Conservation (phyloP, 1,140 invertebrate species). For the Lordiphosa collinella region DNA sequence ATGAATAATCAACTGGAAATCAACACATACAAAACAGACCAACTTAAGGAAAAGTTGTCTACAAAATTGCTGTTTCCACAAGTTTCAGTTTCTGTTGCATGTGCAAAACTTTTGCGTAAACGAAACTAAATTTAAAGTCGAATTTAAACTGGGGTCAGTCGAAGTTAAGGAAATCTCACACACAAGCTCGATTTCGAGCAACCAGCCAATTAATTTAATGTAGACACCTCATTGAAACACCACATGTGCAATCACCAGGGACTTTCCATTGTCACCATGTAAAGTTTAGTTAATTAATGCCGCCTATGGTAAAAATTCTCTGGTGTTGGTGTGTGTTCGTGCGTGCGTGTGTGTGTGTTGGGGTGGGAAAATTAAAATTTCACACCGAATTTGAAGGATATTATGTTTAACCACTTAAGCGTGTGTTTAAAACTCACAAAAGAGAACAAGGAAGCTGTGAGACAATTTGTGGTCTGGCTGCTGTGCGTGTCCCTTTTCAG, state of each 20-base stretch:
- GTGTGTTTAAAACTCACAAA: conserved; percentile 31
- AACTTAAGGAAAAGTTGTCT: conserved; percentile 42
- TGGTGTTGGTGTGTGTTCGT: conserved; percentile 5
- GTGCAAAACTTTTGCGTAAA: conserved; percentile 25
- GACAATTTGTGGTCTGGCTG: conserved; percentile 3
- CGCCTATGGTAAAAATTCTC: conserved; percentile 32
- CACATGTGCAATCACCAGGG: conserved; percentile 25
- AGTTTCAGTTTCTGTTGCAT: conserved; percentile 8
- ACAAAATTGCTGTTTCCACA: conserved; percentile 31
- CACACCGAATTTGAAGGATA: conserved; percentile 25
- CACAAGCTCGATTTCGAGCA: conserved; percentile 10
- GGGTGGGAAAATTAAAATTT: conserved; percentile 41
- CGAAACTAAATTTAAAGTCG: conserved; percentile 61
- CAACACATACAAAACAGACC: conserved; percentile 32
- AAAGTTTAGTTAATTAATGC: conserved; percentile 67
- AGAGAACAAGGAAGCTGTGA: not conserved
- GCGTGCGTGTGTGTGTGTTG: conserved; percentile 5
- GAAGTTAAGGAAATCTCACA: conserved; percentile 27
- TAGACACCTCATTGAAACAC: conserved; percentile 51
- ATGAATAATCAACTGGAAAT: conserved; percentile 69
- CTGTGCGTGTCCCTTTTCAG: not conserved
- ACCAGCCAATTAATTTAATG: conserved; percentile 68
- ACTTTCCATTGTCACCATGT: conserved; percentile 42
- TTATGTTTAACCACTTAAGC: conserved; percentile 33
- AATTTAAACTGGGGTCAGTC: conserved; percentile 26